Percentiles rank a stretch among this genome's conserved stretches.
Evolutionary conservation across 2,797 vertebrate genomes (phyloP).

Genomic region (Meriones psammophilus): DNA sequence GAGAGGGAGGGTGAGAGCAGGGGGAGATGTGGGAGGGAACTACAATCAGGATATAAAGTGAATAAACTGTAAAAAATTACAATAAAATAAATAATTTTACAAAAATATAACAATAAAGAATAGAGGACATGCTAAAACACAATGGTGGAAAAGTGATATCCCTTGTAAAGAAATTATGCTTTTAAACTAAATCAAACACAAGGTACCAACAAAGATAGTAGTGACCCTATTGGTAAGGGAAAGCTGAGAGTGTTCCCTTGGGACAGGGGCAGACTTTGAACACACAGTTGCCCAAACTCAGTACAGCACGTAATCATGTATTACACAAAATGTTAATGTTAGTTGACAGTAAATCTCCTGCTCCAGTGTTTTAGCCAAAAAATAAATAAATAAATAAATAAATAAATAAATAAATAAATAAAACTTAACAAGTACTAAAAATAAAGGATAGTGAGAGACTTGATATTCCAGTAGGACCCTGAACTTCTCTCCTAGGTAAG

Average conservation of each 20-base stretch:
- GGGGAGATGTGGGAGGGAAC: too few relatives aligned
- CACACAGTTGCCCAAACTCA: accelerated
- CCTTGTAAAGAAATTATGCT: neutral
- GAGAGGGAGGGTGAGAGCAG: too few relatives aligned
- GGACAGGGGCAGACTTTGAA: neutral
- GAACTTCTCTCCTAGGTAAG: neutral
- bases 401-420: too few relatives aligned
- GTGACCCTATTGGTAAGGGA: neutral
- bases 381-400: neutral
- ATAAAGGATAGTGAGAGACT: neutral
- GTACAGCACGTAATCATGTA: too few relatives aligned
- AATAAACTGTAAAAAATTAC: too few relatives aligned
- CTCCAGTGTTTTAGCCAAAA: neutral
- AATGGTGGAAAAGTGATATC: neutral
- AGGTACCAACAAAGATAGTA: neutral
- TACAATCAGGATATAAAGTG: too few relatives aligned
- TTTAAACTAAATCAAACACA: neutral
- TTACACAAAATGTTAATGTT: neutral
- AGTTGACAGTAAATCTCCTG: neutral
- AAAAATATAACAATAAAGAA: neutral
- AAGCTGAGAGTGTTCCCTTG: neutral
- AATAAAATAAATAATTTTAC: too few relatives aligned
- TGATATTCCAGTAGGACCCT: neutral
- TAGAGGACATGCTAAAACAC: neutral
- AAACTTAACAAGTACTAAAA: neutral